Base-by-base conservation (phyloP, 2,113 vertebrate genomes). In the Balaeniceps rex region DNA sequence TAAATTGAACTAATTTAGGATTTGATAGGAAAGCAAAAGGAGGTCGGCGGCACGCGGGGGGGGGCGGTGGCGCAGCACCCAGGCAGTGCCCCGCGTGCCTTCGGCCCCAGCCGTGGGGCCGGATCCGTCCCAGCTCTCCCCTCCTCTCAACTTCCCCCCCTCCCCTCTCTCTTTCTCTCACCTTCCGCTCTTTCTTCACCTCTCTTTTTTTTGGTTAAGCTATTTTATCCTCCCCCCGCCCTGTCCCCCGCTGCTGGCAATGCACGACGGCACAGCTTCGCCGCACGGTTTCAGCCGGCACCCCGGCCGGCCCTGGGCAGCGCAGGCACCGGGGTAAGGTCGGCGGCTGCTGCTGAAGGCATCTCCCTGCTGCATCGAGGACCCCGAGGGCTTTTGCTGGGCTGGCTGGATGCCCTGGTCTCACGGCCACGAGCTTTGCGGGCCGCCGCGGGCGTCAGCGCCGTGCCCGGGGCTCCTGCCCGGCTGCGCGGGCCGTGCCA, bases 1-100 rank as follows among this genome's bases (percentile, higher is more conserved):
- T 97, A 98, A 98, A 98, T 94, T 92, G 97, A 96, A 98, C 98
- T 98, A 98, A 98, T 98, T 98, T 98, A 60, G 97, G 97, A 98
- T 97, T 90, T 84, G 95, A 97, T 97, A 97, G 96, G 93, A 95
- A 98, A 97, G 90, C 25, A 47, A 97, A 98, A 97, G 93, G 97
- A 98, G 98, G 98, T 97, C 96, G 95, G 89, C 34, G 79, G 87
- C 78, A 64, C 69, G 40, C 9, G n/a, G 19, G 74, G 64, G 46
- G 42, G 34, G 57, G 28, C 28, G 18, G 49, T 21, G 61, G 82
- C 23, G 11, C 76, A 36, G 79, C 1, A 22, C 72, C 49, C 36
- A 11, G 19, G 11, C 76, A 36, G 79, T 1, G 24, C 72, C 49
- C 36, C 12, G 19, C 28, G n/a, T 52, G 63, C 82, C 87, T 81